Conservation (phyloP, 2,888 invertebrate species). For the Agriopis leucophaearia region DNA sequence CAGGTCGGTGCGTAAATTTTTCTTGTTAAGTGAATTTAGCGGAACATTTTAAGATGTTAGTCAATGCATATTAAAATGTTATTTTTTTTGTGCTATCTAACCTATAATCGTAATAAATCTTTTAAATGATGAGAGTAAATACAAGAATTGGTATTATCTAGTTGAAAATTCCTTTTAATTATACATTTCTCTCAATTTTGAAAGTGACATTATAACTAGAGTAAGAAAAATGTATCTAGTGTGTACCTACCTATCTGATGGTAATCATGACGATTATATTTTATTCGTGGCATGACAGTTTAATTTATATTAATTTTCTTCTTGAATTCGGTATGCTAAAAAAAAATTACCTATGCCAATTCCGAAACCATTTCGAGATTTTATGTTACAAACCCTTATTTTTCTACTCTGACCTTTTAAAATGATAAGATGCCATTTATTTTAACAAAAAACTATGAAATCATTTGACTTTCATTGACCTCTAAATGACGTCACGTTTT, state of each 20-base stretch:
- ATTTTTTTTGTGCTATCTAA: background rate
- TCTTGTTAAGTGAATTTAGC: background rate
- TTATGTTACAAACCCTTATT: too few relatives aligned
- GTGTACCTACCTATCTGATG: background rate
- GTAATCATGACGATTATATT: background rate
- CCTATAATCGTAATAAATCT: too few relatives aligned
- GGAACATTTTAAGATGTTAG: background rate
- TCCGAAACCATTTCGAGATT: too few relatives aligned
- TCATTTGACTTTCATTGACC: too few relatives aligned
- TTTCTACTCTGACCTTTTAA: too few relatives aligned
- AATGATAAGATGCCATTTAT: too few relatives aligned
- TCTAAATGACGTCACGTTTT: too few relatives aligned
- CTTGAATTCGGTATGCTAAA: too few relatives aligned
- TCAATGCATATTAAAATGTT: background rate
- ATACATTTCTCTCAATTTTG: background rate
- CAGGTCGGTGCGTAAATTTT: background rate
- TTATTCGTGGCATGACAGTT: slow-evolving; percentile 2
- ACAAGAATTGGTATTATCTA: background rate
- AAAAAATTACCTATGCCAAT: too few relatives aligned
- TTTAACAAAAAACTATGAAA: too few relatives aligned
- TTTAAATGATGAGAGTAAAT: too few relatives aligned
- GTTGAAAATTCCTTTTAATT: background rate
- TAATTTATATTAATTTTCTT: slow-evolving; percentile 19
- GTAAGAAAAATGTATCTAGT: background rate
- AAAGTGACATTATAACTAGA: background rate